Base-by-base conservation (phyloP, 2,113 vertebrate genomes). In the Carassius auratus region DNA sequence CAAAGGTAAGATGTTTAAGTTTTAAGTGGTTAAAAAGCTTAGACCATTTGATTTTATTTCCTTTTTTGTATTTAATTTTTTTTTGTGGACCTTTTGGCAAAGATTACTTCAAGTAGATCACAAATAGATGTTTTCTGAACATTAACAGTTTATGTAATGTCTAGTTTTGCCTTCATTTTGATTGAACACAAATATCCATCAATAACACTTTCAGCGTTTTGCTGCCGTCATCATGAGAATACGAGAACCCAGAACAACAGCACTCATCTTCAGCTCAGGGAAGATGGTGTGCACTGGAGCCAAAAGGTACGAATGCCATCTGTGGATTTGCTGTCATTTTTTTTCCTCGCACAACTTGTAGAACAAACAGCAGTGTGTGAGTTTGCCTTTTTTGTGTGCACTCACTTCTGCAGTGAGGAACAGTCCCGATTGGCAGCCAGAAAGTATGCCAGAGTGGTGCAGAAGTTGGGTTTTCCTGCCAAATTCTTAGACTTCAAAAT, bases 201-300 rank as follows among this genome's bases (percentile, higher is more conserved):
- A 1, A 2, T 13, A 69, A 78, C 59, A 10, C 42, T 92, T 95
- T 88, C 81, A 99, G 98, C 97, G 98, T 92, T 99, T 99, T 94
- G 98, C 98, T 93, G 98, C 98, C 0, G 98, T 99, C 52, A 99
- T 99, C 89, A 99, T 99, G 98, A 98, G 98, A 93, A 99, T 99
- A 95, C 95, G 98, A 95, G 98, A 99, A 87, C 98, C 98, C 59
- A 95, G 98, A 83, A 99, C 98, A 74, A 99, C 98, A 23, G 98
- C 98, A 1, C 95, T 99, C 83, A 99, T 99, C 91, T 99, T 99
- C 94, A 99, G 98, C 90, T 99, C 98, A 76, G 98, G 98, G 36
- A 99, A 99, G 91, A 99, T 99, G 98, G 98, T 99, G 90, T 99
- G 98, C 94, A 99, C 98, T 0, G 98, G 98, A 90, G 98, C 98